These are phyloP conservation scores for human (Homo sapiens) DNA, from an alignment of 2,113 vertebrate species.

Conservation along the genomic window GRCh38 chr4:119307001-119307500, in stretches of 20 bases:
- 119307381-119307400: background rate
- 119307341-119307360: background rate
- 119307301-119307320: background rate
- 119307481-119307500: background rate
- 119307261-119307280: background rate
- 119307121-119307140: background rate
- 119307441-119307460: background rate
- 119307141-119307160: background rate
- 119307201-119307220: background rate
- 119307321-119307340: background rate
- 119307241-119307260: background rate
- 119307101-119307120: background rate
- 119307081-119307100: background rate
- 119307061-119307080: background rate
- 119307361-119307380: background rate
- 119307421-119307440: background rate
- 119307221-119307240: background rate
- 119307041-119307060: background rate
- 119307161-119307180: background rate
- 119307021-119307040: background rate
- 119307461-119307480: background rate
- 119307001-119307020: background rate
- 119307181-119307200: background rate
- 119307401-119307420: background rate
- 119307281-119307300: background rate